A percentile compares a stretch with the other conserved stretches of the same genome.
phyloP scores from a whole-genome alignment of 2,797 vertebrate species.

The Echeneis naucrates region DNA sequence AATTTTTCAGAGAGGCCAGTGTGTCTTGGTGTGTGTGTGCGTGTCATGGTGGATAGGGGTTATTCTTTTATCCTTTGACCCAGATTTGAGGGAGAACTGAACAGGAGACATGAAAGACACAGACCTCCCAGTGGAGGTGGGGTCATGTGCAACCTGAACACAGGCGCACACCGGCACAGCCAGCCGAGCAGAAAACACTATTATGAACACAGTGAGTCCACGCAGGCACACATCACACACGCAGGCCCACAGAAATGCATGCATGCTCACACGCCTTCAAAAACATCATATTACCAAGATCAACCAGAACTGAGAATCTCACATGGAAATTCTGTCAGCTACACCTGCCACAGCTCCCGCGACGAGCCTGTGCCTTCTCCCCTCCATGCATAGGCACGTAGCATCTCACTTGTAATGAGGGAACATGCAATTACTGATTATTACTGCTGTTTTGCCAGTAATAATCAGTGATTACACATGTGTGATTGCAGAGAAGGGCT shows the following conservation, averaged over 20 bases:
- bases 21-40: constrained; percentile 41
- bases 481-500: no score
- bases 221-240: constrained; percentile 34
- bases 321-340: constrained; percentile 43
- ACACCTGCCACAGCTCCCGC: constrained; percentile 52
- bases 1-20: constrained; percentile 62
- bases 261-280: constrained; percentile 54
- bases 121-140: constrained; percentile 75
- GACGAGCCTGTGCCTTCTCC: constrained; percentile 13
- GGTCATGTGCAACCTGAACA: constrained; percentile 78
- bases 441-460: no score
- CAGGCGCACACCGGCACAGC: constrained; percentile 71
- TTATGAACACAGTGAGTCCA: constrained; percentile 58
- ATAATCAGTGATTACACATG: no score
- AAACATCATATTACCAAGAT: constrained; percentile 46
- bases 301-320: constrained; percentile 27
- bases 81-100: constrained; percentile 79
- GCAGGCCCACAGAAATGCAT: constrained; percentile 53
- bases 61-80: constrained; percentile 83
- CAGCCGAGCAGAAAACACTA: constrained; percentile 77
- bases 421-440: constrained; percentile 18
- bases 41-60: constrained; percentile 59
- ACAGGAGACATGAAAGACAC: constrained; percentile 82
- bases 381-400: constrained; percentile 4
- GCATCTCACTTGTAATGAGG: constrained; percentile 36